Base-by-base conservation (phyloP, 2,113 vertebrate species). In the Varanus komodoensis region DNA sequence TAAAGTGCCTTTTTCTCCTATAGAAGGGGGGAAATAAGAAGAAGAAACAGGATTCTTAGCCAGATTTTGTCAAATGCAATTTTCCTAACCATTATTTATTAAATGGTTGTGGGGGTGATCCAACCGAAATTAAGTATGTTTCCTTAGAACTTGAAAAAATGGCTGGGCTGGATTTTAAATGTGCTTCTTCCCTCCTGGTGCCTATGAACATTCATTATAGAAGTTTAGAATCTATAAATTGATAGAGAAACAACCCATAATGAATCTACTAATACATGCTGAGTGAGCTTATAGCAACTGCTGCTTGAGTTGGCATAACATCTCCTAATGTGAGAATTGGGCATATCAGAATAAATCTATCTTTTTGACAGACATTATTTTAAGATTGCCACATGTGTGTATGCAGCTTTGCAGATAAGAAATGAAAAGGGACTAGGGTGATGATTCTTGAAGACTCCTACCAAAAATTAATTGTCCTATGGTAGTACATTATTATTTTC, bases 171-270 rank as follows among this genome's bases (percentile, higher is more conserved):
- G 74, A 4, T n/a, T 21, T 64, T 34, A 84, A 80, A 14, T 87
- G 74, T 87, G 34, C 52, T 87, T 1, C 38, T 92, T 75, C 67
- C 87, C 93, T 91, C 21, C 89, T 90, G 88, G 75, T 87, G 21
- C 25, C 68, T 90, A 82, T 74, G 8, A 84, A 0, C 86, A 74
- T 89, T 92, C 92, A 93, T 93, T 93, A 69, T 64, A 73, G 17
- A 86, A 88, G 71, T 29, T 93, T 79, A 91, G 92, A 89, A 93
- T 90, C 54, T 25, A 91, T 93, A 94, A 92, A 89, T 48, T 44
- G 21, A 9, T 15, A 21, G 87, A 27, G 61, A 29, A 92, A 78
- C 61, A 93, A 21, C 48, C 71, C 52, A 75, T 87, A 91, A 92
- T 88, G 23, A 12, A 1, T 38, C 64, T 87, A 71, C 17, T 93